Evolutionary conservation across 1,140 invertebrate genomes (phyloP), one percentile per base, ranked within the genome.

Genomic region (Apis cerana): DNA sequence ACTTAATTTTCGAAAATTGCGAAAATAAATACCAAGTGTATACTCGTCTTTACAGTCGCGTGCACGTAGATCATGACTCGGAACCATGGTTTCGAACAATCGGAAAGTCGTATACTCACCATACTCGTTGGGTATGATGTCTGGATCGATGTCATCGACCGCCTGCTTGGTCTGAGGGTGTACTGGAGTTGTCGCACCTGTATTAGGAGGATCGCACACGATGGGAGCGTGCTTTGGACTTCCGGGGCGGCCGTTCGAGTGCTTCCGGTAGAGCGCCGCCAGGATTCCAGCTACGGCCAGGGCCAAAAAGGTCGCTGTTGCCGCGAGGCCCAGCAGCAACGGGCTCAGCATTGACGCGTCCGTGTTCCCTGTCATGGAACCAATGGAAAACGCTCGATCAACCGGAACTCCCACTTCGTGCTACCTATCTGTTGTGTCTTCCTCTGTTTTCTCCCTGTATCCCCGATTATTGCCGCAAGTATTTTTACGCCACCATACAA

Each of bases 81-180:
- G 70, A 52, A 50, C 61, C 27, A 54, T 33, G 2, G 70, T 77
- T 80, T 64, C 33, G 58, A 71, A 75, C 65, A 78, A 86, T 86
- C 69, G 78, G 56, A 79, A 83, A 76, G 43, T 52, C 72, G 80
- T 79, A 50, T 52, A 82, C 95, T 96, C 92, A 97, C 97, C 97
- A 94, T 97, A 97, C 94, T 97, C 96, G 95, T 97, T 97, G 84
- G 97, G 96, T 93, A 97, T 97, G 87, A 97, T 97, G 93, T 97
- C 97, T 23, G 97, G 97, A 94, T 97, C 96, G 50, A 96, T 96
- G 90, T 97, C 96, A 86, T 94, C 93, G 81, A 91, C 90, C 80
- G 92, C 81, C 81, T 93, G 91, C 83, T 93, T 93, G 74, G 87
- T 91, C 84, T 92, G 90, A 69, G 92, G 88, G 82, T 92, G 92